Percentiles rank a stretch among this genome's conserved stretches.
These are phyloP conservation scores for Labeo catla DNA, from an alignment of 2,113 vertebrate species.

Conservation along the genomic window DNA sequence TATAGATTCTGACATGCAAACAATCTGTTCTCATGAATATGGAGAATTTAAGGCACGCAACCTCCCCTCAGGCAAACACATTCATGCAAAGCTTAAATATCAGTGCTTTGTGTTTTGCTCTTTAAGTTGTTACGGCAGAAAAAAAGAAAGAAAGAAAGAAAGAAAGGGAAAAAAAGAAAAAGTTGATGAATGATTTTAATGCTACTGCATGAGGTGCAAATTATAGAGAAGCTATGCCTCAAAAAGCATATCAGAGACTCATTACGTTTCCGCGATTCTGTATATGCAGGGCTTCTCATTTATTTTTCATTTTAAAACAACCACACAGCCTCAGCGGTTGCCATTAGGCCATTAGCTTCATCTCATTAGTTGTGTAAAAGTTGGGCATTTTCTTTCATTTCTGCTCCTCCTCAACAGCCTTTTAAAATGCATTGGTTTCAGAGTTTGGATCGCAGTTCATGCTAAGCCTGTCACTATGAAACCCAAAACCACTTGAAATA, in stretches of 20 bases:
- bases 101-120: conserved; percentile 52
- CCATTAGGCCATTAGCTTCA: conserved; percentile 63
- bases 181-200: conserved; percentile 61
- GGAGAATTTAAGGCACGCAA: conserved; percentile 44
- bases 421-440: conserved; percentile 52
- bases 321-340: conserved; percentile 52
- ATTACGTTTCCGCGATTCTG: conserved; percentile 54
- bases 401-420: conserved; percentile 48
- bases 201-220: conserved; percentile 58
- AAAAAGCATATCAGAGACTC: conserved; percentile 61
- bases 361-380: conserved; percentile 61
- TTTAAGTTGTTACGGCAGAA: conserved; percentile 48
- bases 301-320: conserved; percentile 64
- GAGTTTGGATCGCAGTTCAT: conserved; percentile 34
- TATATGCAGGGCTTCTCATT: conserved; percentile 61
- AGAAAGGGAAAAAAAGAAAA: background rate
- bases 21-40: conserved; percentile 51
- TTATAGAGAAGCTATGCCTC: conserved; percentile 59
- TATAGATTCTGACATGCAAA: conserved; percentile 40
- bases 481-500: conserved; percentile 29
- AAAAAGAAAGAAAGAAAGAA: background rate
- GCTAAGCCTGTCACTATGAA: conserved; percentile 39
- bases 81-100: conserved; percentile 47
- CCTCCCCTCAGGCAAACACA: conserved; percentile 35
- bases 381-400: conserved; percentile 55